Evolutionary conservation across 2,797 vertebrate species (phyloP).

Genomic region (Poecile montanus): DNA sequence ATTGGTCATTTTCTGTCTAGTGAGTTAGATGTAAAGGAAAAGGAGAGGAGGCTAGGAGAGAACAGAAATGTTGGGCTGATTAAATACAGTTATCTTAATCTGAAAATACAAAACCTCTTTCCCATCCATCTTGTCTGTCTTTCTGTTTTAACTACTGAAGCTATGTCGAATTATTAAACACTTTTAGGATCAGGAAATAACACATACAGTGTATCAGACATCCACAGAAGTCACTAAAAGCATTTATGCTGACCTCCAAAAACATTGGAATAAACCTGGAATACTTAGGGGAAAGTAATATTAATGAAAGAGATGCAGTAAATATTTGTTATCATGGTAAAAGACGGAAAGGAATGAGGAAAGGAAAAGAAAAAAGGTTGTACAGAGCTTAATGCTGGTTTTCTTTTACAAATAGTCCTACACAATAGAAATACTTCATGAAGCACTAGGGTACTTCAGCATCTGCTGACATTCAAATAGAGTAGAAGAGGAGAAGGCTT

Average conservation of each 20-base stretch:
- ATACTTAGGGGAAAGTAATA: background rate
- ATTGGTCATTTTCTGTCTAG: background rate
- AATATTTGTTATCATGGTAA: background rate
- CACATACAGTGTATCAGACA: background rate
- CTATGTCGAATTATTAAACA: background rate
- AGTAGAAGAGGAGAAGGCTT: background rate
- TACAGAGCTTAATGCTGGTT: background rate
- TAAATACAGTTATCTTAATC: background rate
- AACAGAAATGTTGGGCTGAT: background rate
- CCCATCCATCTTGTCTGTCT: background rate
- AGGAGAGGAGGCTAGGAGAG: background rate
- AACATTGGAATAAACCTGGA: background rate
- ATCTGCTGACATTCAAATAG: slow-evolving; percentile 24
- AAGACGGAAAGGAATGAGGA: background rate
- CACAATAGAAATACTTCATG: background rate
- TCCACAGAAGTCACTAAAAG: background rate
- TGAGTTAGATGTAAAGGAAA: background rate
- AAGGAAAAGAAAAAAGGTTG: background rate
- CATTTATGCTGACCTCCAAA: background rate
- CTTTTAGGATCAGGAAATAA: background rate
- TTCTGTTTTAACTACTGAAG: background rate
- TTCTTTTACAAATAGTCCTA: slow-evolving; percentile 13
- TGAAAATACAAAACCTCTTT: background rate
- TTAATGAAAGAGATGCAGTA: background rate
- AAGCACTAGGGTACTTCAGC: background rate